Evolutionary conservation across 2,113 vertebrate genomes (phyloP), one percentile per base, ranked within the genome.

Genomic region (Struthio camelus): DNA sequence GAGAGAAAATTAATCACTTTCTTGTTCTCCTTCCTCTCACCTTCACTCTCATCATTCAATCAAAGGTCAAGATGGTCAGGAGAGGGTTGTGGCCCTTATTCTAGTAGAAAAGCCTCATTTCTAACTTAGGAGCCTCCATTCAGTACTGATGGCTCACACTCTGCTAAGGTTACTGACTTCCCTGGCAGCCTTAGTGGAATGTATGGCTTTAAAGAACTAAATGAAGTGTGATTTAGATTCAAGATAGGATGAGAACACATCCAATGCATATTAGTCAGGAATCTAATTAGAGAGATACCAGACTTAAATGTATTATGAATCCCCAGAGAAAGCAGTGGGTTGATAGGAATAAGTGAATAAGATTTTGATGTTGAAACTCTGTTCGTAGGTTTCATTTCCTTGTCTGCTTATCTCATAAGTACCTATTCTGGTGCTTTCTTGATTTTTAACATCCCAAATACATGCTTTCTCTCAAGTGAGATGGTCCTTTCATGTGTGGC

Each of bases 71-170:
- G 18, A 16, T 17, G 4, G 24, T 25, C 56, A 38, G 4, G 0
- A 89, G 27, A 6, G 89, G 10, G 42, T n/a, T 34, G 23, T 3
- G 30, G 11, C 11, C 19, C 71, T 75, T 90, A 23, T 62, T 51
- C 6, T 5, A 78, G 22, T 0, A 0, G 9, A 16, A 28, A 85
- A 34, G 2, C 38, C n/a, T 79, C 56, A 4, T 28, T 88, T 84
- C 28, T 32, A 23, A 73, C 53, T 81, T 75, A 50, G 15, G 48
- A 84, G 51, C 23, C 64, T 22, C 2, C 0, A 38, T 48, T 65
- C 36, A 58, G 32, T 44, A 56, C 9, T 72, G 0, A 0, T 51
- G 32, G 15, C 62, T 34, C 56, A 51, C 5, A 5, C 11, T 61
- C 17, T 44, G 14, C 18, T 53, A 16, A 61, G 56, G 66, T 50